phyloP scores from a whole-genome alignment of 2,797 vertebrate species.

The Leptodactylus fallax region DNA sequence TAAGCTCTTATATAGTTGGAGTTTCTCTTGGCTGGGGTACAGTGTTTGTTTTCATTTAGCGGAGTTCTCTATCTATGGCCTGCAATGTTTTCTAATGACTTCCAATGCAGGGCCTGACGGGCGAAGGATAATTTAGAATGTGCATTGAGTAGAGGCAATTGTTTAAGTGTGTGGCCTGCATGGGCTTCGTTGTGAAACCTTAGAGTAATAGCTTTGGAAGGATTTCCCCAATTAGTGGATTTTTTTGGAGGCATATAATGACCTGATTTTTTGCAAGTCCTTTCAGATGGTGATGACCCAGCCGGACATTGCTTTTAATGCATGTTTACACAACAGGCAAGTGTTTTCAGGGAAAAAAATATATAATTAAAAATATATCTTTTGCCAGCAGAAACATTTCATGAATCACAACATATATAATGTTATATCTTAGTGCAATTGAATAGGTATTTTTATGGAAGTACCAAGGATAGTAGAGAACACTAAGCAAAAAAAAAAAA shows the following conservation, averaged over 20 bases:
- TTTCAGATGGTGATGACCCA: conserved; percentile 19
- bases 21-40: conserved; percentile 26
- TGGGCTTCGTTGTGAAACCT: background rate
- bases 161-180: background rate
- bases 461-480: background rate
- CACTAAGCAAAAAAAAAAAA: background rate
- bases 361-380: background rate
- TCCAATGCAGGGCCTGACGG: background rate
- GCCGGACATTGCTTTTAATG: background rate
- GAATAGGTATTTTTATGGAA: no score
- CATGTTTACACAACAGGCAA: background rate
- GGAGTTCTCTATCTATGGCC: background rate
- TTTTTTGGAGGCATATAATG: background rate
- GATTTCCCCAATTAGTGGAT: conserved; percentile 4
- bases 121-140: background rate
- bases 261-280: background rate
- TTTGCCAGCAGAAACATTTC: background rate
- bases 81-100: background rate
- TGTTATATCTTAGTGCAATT: background rate
- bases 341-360: background rate
- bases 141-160: background rate
- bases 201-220: conserved; percentile 16
- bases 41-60: conserved; percentile 50
- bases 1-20: conserved; percentile 30
- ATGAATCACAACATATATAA: background rate